A percentile compares a stretch with the other conserved stretches of the same genome.
phyloP scores from a whole-genome alignment of 2,888 invertebrate genomes.

The Scrobipalpa costella region DNA sequence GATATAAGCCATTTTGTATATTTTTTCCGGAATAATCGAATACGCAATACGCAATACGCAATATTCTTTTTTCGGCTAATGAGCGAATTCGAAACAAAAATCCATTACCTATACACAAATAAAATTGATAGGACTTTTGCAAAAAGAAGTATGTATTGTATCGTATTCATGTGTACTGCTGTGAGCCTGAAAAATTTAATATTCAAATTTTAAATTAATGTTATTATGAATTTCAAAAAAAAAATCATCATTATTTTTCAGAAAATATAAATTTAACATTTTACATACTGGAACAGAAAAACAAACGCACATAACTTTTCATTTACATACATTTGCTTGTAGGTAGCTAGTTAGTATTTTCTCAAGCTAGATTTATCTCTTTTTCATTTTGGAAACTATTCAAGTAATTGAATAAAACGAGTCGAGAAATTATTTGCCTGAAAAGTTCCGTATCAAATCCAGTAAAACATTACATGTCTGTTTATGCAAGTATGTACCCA shows the following conservation, averaged over 20 bases:
- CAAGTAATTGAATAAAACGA: neutral
- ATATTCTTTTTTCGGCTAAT: too few relatives aligned
- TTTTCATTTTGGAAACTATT: neutral
- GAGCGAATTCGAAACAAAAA: too few relatives aligned
- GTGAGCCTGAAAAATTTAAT: too few relatives aligned
- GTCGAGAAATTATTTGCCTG: neutral
- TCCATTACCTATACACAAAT: too few relatives aligned
- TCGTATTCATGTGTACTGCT: too few relatives aligned
- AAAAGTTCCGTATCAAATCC: neutral
- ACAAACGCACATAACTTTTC: neutral
- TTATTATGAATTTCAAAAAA: too few relatives aligned
- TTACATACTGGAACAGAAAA: constrained; percentile 7
- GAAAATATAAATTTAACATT: neutral
- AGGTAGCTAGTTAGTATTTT: constrained; percentile 7
- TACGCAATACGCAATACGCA: too few relatives aligned
- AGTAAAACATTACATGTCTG: neutral
- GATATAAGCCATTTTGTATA: too few relatives aligned
- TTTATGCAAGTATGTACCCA: constrained; percentile 14
- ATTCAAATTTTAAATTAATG: too few relatives aligned
- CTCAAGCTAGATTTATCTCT: neutral
- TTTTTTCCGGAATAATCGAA: too few relatives aligned
- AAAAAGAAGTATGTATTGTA: too few relatives aligned
- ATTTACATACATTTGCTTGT: neutral
- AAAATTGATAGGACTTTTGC: too few relatives aligned
- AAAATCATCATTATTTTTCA: neutral